Base-by-base conservation (phyloP, 2,888 invertebrate genomes). In the Spilarctia lutea region DNA sequence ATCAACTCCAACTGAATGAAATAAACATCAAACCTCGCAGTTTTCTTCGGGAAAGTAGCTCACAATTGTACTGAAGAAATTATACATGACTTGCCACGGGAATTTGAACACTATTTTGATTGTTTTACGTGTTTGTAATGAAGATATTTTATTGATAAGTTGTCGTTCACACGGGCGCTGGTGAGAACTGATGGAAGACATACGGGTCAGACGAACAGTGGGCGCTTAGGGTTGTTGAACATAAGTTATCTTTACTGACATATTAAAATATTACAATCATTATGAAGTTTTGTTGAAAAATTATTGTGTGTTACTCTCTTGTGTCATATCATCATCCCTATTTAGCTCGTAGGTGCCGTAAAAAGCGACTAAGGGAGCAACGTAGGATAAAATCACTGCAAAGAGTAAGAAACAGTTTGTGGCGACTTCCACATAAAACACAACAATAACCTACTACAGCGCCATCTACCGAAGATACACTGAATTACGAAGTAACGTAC, bases 1-100 rank as follows among this genome's bases (percentile, higher is more conserved):
- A 76, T 82, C 79, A 75, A 70, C 78, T 83, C 75, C 75, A 77
- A 84, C 70, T 72, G 74, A 27, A 83, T 79, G 79, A 79, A 84
- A 83, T n/a, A 20, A 80, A 79, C 72, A 66, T 72, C 82, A 76
- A 80, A 87, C 86, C 85, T 88, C 90, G 73, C 81, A 81, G 77
- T 87, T 90, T 76, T 86, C 90, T 85, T 86, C 88, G 82, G 92
- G 93, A 89, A 93, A 92, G 91, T 93, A 91, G 88, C 86, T 89
- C 85, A 92, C 89, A 83, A 92, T 89, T 79, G 89, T 84, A 78
- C 88, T 89, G 86, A 92, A 92, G 90, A 93, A 92, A 89, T 91
- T 91, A 87, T 92, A 90, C 94, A 95, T 94, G 13, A 72, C 13
- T 27, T 82, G 68, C n/a, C 72, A 81, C 78, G 71, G 79, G 72